phyloP scores from a whole-genome alignment of 2,888 invertebrate genomes.

The Vesta saturnalis region DNA sequence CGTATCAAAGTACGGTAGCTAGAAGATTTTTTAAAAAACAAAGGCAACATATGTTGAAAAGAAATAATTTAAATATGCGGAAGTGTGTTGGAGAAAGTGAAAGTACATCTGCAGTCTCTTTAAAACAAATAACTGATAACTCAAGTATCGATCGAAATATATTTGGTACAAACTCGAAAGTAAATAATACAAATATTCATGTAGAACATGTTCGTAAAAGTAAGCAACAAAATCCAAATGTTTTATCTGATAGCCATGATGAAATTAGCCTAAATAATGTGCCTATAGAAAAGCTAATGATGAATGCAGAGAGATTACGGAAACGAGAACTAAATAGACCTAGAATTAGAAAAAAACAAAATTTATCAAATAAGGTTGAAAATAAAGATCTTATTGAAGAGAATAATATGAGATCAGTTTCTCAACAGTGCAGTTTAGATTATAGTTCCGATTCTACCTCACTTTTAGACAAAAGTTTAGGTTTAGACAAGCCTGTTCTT shows the following conservation, averaged over 20 bases:
- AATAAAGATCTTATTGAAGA: constrained; percentile 42
- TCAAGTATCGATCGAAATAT: constrained; percentile 66
- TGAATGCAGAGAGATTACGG: constrained; percentile 52
- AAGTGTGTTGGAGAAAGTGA: constrained; percentile 66
- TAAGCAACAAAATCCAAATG: constrained; percentile 72
- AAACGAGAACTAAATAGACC: constrained; percentile 49
- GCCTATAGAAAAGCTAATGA: constrained; percentile 54
- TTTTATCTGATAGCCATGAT: constrained; percentile 72
- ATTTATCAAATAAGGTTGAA: constrained; percentile 40
- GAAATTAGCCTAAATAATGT: constrained; percentile 61
- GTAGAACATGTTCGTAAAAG: constrained; percentile 72
- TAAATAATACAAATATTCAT: constrained; percentile 84
- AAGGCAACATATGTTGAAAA: constrained; percentile 73
- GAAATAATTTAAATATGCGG: constrained; percentile 76
- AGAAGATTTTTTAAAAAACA: constrained; percentile 92
- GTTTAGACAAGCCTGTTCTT: constrained; percentile 13
- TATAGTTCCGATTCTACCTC: constrained; percentile 70
- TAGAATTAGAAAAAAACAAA: constrained; percentile 51
- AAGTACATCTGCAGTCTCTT: constrained; percentile 59
- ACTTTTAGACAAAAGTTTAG: constrained; percentile 16
- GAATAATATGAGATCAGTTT: constrained; percentile 70
- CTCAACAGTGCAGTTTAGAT: constrained; percentile 77
- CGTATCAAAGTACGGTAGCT: constrained; percentile 92
- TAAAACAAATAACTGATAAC: constrained; percentile 60
- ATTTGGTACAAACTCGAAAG: constrained; percentile 77